A percentile compares a stretch with the other conserved stretches of the same genome.
These are phyloP conservation scores for Styela clava DNA, from an alignment of 23 tunicate genomes.

Conservation along the genomic window DNA sequence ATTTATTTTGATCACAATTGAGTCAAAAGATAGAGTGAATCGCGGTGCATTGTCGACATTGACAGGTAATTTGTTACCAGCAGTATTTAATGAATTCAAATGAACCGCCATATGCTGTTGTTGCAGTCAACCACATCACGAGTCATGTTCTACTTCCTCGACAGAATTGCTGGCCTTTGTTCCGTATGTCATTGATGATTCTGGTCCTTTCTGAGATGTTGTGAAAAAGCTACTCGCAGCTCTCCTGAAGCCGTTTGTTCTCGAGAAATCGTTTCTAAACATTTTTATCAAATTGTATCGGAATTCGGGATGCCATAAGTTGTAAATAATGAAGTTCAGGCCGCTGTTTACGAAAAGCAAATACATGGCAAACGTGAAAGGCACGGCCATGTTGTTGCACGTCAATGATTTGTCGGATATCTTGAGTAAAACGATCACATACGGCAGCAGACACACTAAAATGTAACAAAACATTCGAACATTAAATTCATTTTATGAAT, in stretches of 20 bases:
- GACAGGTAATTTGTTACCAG: too few species aligned
- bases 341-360: constrained; percentile 61
- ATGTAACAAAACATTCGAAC: neutral
- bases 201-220: neutral
- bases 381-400: constrained; percentile 32
- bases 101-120: too few species aligned
- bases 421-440: constrained; percentile 33
- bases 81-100: too few species aligned
- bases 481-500: too few species aligned
- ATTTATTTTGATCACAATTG: too few species aligned
- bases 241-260: constrained; percentile 6
- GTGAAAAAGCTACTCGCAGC: constrained; percentile 6
- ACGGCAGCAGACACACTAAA: constrained; percentile 73
- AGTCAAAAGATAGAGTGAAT: too few species aligned
- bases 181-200: neutral
- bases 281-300: constrained; percentile 21
- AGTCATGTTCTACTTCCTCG: neutral
- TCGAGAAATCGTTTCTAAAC: constrained; percentile 1
- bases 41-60: too few species aligned
- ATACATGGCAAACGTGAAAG: constrained; percentile 51
- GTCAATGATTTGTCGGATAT: constrained; percentile 25
- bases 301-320: constrained; percentile 77
- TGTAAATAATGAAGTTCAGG: constrained; percentile 78
- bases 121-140: too few species aligned
- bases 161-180: neutral